Percentiles rank a stretch among this genome's conserved stretches.
These are phyloP conservation scores for Acrossocheilus fasciatus DNA, from an alignment of 2,797 vertebrate genomes.

Conservation along the genomic window DNA sequence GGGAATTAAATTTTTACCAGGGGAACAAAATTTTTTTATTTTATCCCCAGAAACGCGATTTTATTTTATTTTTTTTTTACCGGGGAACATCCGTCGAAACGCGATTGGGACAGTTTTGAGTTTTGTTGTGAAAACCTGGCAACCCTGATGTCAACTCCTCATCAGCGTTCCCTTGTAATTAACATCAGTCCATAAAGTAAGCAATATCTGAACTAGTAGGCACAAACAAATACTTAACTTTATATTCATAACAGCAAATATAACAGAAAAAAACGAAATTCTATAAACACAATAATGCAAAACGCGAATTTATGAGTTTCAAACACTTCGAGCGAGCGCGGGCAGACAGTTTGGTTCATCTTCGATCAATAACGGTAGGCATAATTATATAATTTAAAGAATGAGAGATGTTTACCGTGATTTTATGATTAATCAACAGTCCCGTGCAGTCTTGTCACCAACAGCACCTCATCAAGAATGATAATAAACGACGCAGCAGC, in stretches of 20 bases:
- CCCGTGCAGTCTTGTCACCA: not conserved
- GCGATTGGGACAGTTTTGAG: not conserved
- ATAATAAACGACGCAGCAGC: not conserved
- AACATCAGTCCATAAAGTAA: not conserved
- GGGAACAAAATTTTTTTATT: not conserved
- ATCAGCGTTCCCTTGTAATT: not conserved
- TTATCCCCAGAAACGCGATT: not conserved
- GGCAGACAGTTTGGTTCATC: not conserved
- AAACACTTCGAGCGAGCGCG: not conserved
- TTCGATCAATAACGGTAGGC: not conserved
- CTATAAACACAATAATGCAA: not conserved
- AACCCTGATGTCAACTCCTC: not conserved
- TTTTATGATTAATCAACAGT: not conserved
- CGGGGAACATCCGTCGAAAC: not conserved
- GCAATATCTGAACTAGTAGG: not conserved
- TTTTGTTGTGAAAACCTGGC: not conserved
- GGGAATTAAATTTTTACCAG: not conserved
- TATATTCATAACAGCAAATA: not conserved
- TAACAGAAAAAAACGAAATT: not conserved
- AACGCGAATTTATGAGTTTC: not conserved
- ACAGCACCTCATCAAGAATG: not conserved
- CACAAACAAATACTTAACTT: not conserved
- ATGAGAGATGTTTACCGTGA: not conserved
- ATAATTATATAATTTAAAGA: too few species aligned
- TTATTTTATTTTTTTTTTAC: not conserved